These are phyloP conservation scores for Vulpes lagopus DNA, from an alignment of 2,113 vertebrate species.

Conservation along the genomic window DNA sequence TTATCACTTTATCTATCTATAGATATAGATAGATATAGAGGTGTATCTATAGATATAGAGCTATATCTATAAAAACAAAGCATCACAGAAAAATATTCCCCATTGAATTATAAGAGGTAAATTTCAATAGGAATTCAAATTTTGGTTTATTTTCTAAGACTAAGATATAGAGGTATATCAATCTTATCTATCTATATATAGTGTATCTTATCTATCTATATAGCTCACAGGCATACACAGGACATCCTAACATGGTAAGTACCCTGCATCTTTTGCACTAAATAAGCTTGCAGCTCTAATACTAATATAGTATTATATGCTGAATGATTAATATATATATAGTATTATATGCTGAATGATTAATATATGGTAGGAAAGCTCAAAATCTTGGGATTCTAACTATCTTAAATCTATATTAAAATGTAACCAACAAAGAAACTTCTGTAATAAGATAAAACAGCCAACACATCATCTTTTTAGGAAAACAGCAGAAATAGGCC, in stretches of 20 bases:
- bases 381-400: not conserved
- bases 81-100: slow-evolving; percentile 14
- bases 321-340: not conserved
- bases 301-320: slow-evolving; percentile 15
- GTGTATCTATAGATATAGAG: too few species aligned
- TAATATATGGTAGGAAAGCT: not conserved
- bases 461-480: not conserved
- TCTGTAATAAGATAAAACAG: slow-evolving; percentile 1
- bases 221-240: not conserved
- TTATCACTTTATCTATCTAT: not conserved
- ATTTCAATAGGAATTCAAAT: not conserved
- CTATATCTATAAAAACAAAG: not conserved
- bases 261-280: not conserved
- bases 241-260: not conserved
- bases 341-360: not conserved
- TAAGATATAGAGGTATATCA: not conserved
- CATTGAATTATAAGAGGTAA: not conserved
- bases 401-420: not conserved
- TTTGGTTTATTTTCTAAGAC: not conserved
- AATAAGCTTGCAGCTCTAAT: not conserved
- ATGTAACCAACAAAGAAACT: slow-evolving; percentile 12
- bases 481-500: not conserved
- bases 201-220: too few species aligned
- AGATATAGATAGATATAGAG: too few species aligned
- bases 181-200: too few species aligned